Conservation (phyloP, 2,888 invertebrate genomes). For the Lycophotia porphyrea region DNA sequence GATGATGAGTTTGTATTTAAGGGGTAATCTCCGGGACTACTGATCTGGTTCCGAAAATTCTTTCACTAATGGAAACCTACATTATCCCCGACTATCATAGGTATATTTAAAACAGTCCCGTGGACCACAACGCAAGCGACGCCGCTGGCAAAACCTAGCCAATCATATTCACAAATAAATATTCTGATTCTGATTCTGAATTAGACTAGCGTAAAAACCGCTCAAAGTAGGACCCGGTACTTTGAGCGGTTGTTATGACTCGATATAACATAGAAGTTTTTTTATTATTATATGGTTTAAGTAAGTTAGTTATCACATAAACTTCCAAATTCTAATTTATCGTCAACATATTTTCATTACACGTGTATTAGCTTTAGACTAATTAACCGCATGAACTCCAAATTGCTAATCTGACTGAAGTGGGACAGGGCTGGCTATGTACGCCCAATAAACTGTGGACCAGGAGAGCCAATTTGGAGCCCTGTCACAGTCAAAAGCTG, state of each 20-base stretch:
- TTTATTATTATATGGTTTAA: not conserved
- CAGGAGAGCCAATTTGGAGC: not conserved
- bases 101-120: too few species aligned
- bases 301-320: too few species aligned
- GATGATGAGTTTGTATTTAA: too few species aligned
- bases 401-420: not conserved
- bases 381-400: not conserved
- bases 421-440: not conserved
- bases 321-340: not conserved
- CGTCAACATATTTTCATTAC: too few species aligned
- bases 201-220: too few species aligned
- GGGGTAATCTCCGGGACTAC: not conserved
- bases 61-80: not conserved
- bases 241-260: not conserved
- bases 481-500: not conserved
- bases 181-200: too few species aligned
- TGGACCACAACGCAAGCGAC: too few species aligned
- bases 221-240: too few species aligned
- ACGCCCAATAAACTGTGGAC: not conserved
- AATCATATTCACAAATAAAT: too few species aligned
- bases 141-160: too few species aligned
- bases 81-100: too few species aligned
- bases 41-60: not conserved
- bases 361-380: too few species aligned
- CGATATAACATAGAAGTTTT: not conserved